Base-by-base conservation (phyloP, 2,113 vertebrate species). In the Uropsilus gracilis region DNA sequence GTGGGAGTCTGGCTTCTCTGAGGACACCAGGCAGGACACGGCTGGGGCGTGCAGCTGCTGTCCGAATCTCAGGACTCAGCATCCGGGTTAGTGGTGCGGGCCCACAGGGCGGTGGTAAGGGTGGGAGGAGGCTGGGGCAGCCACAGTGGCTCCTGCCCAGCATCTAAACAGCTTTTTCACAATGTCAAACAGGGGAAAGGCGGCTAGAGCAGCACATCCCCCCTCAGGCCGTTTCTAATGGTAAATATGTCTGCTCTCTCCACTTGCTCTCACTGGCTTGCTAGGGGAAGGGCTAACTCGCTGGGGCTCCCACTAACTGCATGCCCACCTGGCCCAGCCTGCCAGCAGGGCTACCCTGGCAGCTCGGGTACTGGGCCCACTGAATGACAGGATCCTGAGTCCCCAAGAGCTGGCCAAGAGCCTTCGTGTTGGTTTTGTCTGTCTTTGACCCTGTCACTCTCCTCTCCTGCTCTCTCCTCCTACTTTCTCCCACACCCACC, bases 171-270 rank as follows among this genome's bases (percentile, higher is more conserved):
- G 97, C 98, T 98, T 99, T 99, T 99, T 98, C 98, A 98, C 98
- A 97, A 98, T 99, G 98, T 99, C 95, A 98, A 99, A 99, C 99
- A 99, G 99, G 99, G 98, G 99, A 99, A 98, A 99, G 99, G 98
- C 99, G 99, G 98, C 98, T 99, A 98, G 99, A 98, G 98, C 98
- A 99, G 98, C 98, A 97, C 98, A 97, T 98, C 98, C 97, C 99
- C 98, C 98, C 98, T 98, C 99, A 99, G 98, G 99, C 99, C 98
- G 99, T 99, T 98, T 99, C 99, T 98, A 99, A 99, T 99, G 99
- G 99, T 99, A 99, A 99, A 99, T 99, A 99, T 99, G 96, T 98
- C 98, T 97, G 98, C 98, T 98, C 98, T 97, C 97, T 98, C 97
- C 91, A 5, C 96, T 94, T 81, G 84, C 95, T 94, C 91, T 94